phyloP scores from a whole-genome alignment of 1,140 invertebrate genomes.

The Bombus breviceps region DNA sequence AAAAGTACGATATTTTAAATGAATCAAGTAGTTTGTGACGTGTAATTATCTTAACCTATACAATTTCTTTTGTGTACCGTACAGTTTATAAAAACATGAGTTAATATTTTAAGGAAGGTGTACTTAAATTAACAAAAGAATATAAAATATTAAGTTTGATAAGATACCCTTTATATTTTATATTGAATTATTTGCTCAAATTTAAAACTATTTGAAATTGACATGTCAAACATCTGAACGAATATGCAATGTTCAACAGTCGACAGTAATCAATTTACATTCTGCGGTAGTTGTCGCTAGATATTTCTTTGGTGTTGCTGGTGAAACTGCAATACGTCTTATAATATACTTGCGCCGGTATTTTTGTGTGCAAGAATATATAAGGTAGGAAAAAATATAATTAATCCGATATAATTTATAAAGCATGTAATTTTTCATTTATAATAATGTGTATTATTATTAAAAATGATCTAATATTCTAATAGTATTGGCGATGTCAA shows the following conservation, averaged over 20 bases:
- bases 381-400: conserved; percentile 6
- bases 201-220: neutral
- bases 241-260: neutral
- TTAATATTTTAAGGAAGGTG: neutral
- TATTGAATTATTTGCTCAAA: neutral
- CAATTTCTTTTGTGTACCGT: neutral
- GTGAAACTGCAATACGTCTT: neutral
- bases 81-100: neutral
- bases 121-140: neutral
- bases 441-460: neutral
- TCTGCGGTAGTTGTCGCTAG: neutral
- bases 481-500: neutral
- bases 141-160: neutral
- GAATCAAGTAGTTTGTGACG: neutral
- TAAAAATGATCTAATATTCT: neutral
- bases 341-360: neutral
- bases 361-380: conserved; percentile 1
- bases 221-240: neutral
- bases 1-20: neutral
- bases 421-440: neutral
- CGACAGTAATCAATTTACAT: conserved; percentile 14
- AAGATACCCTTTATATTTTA: neutral
- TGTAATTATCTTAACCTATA: neutral
- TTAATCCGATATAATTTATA: neutral
- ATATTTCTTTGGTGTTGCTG: neutral